Conservation (phyloP, 2,888 invertebrate genomes). For the Chloroclysta siterata region DNA sequence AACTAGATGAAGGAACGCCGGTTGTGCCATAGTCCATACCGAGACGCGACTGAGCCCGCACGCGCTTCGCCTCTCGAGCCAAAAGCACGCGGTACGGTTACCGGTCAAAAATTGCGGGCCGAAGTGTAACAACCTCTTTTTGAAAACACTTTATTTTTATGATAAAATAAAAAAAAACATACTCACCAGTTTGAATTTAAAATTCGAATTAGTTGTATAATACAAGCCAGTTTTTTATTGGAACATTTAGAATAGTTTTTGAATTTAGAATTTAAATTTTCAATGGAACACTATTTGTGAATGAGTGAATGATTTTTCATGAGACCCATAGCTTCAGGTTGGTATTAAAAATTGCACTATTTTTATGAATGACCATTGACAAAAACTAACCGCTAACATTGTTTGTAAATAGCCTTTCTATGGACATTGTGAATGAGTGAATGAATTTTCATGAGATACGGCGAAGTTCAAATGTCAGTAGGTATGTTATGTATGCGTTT, state of each 20-base stretch:
- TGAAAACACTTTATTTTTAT: constrained; percentile 34
- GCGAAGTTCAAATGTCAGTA: constrained; percentile 32
- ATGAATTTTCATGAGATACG: constrained; percentile 61
- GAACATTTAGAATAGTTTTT: background rate
- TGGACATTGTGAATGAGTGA: constrained; percentile 54
- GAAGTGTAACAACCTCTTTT: constrained; percentile 39
- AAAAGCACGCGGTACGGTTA: constrained; percentile 61
- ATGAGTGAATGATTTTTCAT: constrained; percentile 65
- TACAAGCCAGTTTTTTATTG: constrained; percentile 1
- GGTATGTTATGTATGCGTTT: constrained; percentile 27
- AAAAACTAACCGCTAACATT: constrained; percentile 4
- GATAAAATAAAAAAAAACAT: background rate
- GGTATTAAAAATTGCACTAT: constrained; percentile 54
- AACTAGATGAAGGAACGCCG: constrained; percentile 45
- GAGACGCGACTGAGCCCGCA: constrained; percentile 64
- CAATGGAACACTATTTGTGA: constrained; percentile 48
- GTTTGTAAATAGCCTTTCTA: constrained; percentile 3
- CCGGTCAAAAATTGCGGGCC: constrained; percentile 43
- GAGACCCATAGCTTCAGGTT: constrained; percentile 66
- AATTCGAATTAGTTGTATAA: background rate
- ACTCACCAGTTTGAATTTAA: constrained; percentile 24
- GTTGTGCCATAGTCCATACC: constrained; percentile 67
- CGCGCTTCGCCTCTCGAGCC: constrained; percentile 59
- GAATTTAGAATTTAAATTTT: constrained; percentile 25
- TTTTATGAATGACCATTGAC: constrained; percentile 2